These are phyloP conservation scores for Malacoraja senta DNA, from an alignment of 2,797 vertebrate genomes.

Conservation along the genomic window DNA sequence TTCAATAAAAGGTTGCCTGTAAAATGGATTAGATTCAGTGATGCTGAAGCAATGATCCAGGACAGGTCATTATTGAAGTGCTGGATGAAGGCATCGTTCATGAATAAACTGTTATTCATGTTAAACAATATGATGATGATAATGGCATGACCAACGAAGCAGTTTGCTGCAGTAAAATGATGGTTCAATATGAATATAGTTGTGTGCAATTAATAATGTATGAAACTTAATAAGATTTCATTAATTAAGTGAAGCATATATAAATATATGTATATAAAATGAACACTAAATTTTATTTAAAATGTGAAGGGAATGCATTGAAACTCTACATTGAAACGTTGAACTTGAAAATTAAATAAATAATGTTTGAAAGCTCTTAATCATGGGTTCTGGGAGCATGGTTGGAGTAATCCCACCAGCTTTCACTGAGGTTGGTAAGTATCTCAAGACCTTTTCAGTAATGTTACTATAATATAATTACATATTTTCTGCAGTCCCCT, in stretches of 20 bases:
- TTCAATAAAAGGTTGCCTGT: slow-evolving; percentile 11
- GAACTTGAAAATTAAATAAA: slow-evolving; percentile 1
- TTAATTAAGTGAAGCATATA: neutral
- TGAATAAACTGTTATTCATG: slow-evolving; percentile 35
- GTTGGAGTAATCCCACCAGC: slow-evolving; percentile 2
- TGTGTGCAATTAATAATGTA: slow-evolving; percentile 18
- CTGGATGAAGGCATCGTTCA: slow-evolving; percentile 19
- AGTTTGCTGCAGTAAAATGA: neutral
- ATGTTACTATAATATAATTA: slow-evolving; percentile 14
- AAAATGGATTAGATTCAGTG: slow-evolving; percentile 25
- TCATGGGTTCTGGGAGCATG: neutral
- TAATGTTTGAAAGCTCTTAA: neutral
- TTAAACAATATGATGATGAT: slow-evolving; percentile 29
- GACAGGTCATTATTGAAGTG: neutral
- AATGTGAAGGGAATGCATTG: neutral
- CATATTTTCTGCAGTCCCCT: slow-evolving; percentile 17
- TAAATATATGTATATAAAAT: slow-evolving; percentile 1
- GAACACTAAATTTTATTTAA: neutral
- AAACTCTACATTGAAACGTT: neutral
- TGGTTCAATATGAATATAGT: neutral
- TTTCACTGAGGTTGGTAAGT: neutral
- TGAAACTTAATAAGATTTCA: slow-evolving; percentile 10
- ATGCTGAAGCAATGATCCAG: slow-evolving; percentile 28
- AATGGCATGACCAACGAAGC: neutral
- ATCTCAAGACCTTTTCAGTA: slow-evolving; percentile 5